Evolutionary conservation across 1,140 invertebrate species (phyloP).

Genomic region (Drosophila bipectinata): DNA sequence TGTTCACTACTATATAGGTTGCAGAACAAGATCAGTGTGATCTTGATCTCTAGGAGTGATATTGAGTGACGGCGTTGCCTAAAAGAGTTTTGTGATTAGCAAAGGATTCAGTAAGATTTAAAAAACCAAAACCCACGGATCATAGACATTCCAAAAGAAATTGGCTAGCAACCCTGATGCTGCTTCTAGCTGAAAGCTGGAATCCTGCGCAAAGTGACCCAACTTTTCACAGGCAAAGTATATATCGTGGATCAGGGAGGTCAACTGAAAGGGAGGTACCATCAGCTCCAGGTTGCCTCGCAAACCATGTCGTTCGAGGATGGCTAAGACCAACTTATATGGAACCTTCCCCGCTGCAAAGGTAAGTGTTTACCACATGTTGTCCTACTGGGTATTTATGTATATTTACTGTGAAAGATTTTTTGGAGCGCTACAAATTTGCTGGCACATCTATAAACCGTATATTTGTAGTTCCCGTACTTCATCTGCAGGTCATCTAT

Average conservation of each 20-base stretch:
- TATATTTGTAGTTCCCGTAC: slow-evolving; percentile 74
- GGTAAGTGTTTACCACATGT: not conserved
- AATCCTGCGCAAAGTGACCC: slow-evolving; percentile 65
- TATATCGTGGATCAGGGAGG: slow-evolving; percentile 76
- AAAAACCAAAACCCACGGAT: slow-evolving; percentile 59
- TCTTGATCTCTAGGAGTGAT: slow-evolving; percentile 74
- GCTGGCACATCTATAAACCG: slow-evolving; percentile 78
- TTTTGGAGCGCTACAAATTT: slow-evolving; percentile 76
- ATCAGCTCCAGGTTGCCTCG: slow-evolving; percentile 63
- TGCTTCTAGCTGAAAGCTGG: slow-evolving; percentile 59
- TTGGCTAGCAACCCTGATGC: slow-evolving; percentile 63
- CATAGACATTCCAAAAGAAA: slow-evolving; percentile 82
- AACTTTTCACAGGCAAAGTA: slow-evolving; percentile 80
- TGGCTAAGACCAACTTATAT: slow-evolving; percentile 70
- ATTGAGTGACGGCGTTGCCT: slow-evolving; percentile 75
- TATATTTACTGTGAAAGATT: slow-evolving; percentile 71
- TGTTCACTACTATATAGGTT: slow-evolving; percentile 70
- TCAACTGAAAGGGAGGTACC: slow-evolving; percentile 76
- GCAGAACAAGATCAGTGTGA: slow-evolving; percentile 75
- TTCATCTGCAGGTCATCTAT: slow-evolving; percentile 63
- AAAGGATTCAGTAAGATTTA: not conserved
- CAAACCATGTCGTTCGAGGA: slow-evolving; percentile 74
- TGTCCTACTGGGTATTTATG: not conserved
- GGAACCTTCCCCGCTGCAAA: slow-evolving; percentile 71
- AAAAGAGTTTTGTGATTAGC: not conserved